These are phyloP conservation scores for Eueides isabella DNA, from an alignment of 1,140 invertebrate species.

Conservation along the genomic window DNA sequence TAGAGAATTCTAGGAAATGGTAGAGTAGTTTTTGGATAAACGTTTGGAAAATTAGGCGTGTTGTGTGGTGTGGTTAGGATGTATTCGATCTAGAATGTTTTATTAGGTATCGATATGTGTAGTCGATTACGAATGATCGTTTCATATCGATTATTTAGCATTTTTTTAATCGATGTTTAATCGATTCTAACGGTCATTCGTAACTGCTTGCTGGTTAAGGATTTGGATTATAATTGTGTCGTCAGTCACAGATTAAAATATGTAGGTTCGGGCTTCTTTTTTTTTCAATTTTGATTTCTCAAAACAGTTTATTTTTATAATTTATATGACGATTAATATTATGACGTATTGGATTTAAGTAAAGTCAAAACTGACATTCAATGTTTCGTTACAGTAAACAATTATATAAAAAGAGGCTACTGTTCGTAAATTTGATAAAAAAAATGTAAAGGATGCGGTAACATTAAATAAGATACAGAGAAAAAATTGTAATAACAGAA, in stretches of 20 bases:
- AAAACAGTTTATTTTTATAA: too few species aligned
- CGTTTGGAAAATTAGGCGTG: not conserved
- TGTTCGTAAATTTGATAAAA: not conserved
- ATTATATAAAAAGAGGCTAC: not conserved
- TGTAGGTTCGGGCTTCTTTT: too few species aligned
- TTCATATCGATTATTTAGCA: not conserved
- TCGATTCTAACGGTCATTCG: not conserved
- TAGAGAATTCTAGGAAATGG: not conserved
- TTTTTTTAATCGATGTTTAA: not conserved
- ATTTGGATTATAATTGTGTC: not conserved
- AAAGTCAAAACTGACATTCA: too few species aligned
- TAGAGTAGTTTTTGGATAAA: not conserved
- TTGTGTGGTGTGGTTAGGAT: not conserved
- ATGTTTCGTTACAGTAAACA: too few species aligned
- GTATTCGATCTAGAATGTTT: not conserved
- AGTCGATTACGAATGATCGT: not conserved
- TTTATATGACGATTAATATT: too few species aligned
- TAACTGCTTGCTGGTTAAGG: not conserved
- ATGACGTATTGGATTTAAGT: too few species aligned
- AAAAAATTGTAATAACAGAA: not conserved
- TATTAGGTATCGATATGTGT: not conserved
- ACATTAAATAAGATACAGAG: constrained; percentile 3
- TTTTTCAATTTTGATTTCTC: too few species aligned
- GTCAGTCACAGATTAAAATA: not conserved
- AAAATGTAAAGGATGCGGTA: not conserved